phyloP scores from a whole-genome alignment of 2,113 vertebrate genomes.

The Donacobius atricapilla region DNA sequence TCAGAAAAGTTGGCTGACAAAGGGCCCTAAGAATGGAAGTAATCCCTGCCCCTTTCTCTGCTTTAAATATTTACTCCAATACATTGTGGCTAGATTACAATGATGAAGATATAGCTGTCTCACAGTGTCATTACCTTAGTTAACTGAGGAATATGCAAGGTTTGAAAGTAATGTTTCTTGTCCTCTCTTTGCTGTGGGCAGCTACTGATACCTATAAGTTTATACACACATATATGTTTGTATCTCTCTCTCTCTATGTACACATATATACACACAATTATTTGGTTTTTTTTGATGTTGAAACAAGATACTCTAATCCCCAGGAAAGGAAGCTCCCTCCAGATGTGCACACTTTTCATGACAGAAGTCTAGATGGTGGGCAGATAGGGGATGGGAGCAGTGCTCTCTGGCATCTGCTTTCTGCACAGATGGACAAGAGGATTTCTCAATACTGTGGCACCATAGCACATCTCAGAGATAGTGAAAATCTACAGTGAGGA shows the following conservation, averaged over 20 bases:
- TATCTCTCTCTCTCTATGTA: fast-evolving
- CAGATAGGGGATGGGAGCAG: background rate
- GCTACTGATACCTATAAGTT: background rate
- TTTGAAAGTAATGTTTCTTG: background rate
- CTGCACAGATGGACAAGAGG: background rate
- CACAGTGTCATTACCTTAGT: background rate
- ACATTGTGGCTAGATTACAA: background rate
- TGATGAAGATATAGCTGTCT: background rate
- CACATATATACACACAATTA: background rate
- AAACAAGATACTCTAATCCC: background rate
- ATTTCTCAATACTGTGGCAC: background rate
- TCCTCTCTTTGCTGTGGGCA: background rate
- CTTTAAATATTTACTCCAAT: background rate
- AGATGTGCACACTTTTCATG: background rate
- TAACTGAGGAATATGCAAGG: background rate
- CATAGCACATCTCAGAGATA: background rate
- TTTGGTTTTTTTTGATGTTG: background rate
- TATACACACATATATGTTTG: background rate
- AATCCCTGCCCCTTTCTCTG: background rate
- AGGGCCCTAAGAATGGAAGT: background rate
- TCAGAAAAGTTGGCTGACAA: background rate
- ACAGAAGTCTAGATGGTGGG: background rate
- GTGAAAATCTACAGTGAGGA: background rate
- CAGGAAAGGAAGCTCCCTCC: background rate
- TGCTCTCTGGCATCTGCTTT: background rate